Evolutionary conservation across 2,113 vertebrate genomes (phyloP).

Genomic region (Microcebus griseorufus): DNA sequence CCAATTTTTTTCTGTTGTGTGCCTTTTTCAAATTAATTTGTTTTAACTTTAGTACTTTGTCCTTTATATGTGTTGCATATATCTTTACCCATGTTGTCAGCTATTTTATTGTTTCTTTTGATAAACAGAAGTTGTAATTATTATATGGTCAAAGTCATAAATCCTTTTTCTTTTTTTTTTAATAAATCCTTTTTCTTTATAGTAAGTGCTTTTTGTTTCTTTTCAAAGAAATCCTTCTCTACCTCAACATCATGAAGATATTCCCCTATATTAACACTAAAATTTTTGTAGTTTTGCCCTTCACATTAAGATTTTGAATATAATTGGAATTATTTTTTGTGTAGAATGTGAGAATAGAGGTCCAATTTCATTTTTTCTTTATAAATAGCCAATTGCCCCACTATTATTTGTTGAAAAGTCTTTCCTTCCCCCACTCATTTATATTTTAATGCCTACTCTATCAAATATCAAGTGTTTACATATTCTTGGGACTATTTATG

Average conservation of each 20-base stretch:
- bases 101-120: neutral
- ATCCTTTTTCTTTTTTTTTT: neutral
- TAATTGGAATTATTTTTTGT: neutral
- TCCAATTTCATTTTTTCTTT: neutral
- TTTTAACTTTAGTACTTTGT: neutral
- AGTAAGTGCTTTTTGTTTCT: neutral
- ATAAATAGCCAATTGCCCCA: neutral
- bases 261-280: neutral
- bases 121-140: neutral
- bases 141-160: slow-evolving; percentile 4
- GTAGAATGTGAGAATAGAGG: neutral
- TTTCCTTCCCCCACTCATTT: neutral
- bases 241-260: neutral
- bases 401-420: slow-evolving; percentile 5
- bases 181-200: neutral
- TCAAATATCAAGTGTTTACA: neutral
- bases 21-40: slow-evolving; percentile 39
- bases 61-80: neutral
- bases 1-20: neutral
- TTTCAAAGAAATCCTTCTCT: slow-evolving; percentile 24
- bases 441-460: neutral
- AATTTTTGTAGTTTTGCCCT: neutral
- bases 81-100: neutral
- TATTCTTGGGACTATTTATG: neutral
- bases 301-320: neutral